Percentiles rank a stretch among this genome's conserved stretches.
Conservation (phyloP, 1,140 invertebrate genomes). For the Wasmannia auropunctata region DNA sequence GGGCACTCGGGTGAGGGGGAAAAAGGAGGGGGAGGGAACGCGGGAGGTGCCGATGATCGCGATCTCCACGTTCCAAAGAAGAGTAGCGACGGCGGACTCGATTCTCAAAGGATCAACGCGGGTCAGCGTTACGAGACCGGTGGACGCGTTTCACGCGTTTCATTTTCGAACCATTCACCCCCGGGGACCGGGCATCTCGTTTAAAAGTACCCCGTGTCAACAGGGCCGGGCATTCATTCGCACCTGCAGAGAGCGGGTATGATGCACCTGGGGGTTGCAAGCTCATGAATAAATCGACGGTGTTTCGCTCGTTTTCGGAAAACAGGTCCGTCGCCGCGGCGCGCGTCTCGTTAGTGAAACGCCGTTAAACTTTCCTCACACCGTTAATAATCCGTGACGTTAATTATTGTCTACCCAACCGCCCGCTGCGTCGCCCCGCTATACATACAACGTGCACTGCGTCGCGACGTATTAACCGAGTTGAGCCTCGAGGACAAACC, state of each 20-base stretch:
- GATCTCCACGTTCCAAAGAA: background rate
- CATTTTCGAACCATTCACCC: conserved; percentile 49
- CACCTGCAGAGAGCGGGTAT: conserved; percentile 34
- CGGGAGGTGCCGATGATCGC: background rate
- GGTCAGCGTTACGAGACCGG: background rate
- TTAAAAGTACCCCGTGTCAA: conserved; percentile 52
- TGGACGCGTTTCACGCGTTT: background rate
- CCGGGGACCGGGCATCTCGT: background rate
- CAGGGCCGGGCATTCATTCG: conserved; percentile 64
- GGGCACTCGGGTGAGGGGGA: background rate
- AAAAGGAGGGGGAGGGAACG: too few species aligned
- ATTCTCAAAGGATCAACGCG: background rate
- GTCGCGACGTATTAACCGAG: conserved; percentile 1
- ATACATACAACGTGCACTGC: background rate
- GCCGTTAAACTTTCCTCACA: conserved; percentile 34
- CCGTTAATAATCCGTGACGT: conserved; percentile 33
- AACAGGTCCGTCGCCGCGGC: background rate
- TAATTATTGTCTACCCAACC: conserved; percentile 30
- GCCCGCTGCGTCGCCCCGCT: background rate
- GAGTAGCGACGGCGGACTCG: conserved; percentile 9
- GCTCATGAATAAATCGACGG: conserved; percentile 56
- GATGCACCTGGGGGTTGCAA: background rate
- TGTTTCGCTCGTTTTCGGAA: conserved; percentile 10
- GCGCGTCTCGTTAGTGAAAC: conserved; percentile 20
- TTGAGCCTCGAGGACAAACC: background rate